Evolutionary conservation across 2,113 vertebrate genomes (phyloP), one percentile per base, ranked within the genome.

Genomic region (Callopanchax toddi): DNA sequence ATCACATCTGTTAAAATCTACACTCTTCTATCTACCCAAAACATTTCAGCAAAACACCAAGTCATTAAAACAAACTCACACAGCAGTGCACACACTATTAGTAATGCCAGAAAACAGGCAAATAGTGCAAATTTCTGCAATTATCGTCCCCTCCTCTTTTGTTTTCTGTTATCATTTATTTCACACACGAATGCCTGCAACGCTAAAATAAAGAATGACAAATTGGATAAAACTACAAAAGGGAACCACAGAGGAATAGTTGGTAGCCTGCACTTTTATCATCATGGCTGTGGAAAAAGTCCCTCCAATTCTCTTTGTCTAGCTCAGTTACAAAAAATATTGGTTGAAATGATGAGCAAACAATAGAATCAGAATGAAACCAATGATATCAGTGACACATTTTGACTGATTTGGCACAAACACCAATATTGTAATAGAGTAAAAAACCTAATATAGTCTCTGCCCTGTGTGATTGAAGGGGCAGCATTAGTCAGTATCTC

Each of bases 81-180:
- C 46, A 45, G 67, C 23, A 52, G 6, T 39, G 22, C 23, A 53
- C 17, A 55, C 9, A 17, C 49, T 62, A 69, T 73, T 61, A 74
- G 29, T 55, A 60, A 42, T 50, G 17, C 51, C 20, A 20, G 16
- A 36, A 63, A 63, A 76, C 64, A 55, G 54, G 37, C 59, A 60
- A 70, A 70, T 68, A 52, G 10, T 67, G 32, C 56, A 73, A 39
- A 61, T 62, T 74, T 72, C n/a, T 56, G 26, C 23, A 53, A 62
- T 69, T 42, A 54, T 18, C 37, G 3, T 62, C 37, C 60, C 15
- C 51, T 67, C 10, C 21, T 53, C 45, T 44, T 46, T 20, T 57
- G 32, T 48, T 55, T 45, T 68, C 12, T 18, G 3, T 25, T 49
- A 23, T 37, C 20, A 52, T 72, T 68, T 56, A 36, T 69, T 75